These are phyloP conservation scores for Proterorhinus semilunaris DNA, from an alignment of 2,113 vertebrate genomes.

Conservation along the genomic window DNA sequence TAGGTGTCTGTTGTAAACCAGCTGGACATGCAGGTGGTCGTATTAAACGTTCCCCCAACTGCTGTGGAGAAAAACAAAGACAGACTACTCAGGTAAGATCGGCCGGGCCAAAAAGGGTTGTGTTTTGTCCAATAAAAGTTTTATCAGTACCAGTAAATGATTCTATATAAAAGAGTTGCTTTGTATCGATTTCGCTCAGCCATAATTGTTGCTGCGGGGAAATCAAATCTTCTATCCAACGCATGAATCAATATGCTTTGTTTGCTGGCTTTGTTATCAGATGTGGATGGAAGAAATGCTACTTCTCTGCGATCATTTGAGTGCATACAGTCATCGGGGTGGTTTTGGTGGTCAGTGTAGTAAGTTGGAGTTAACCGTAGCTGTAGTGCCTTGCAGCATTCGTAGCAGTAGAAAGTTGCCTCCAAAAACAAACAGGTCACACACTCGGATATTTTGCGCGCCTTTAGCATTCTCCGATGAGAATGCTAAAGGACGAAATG, in stretches of 20 bases:
- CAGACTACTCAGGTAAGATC: constrained; percentile 86
- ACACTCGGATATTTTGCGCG: too few relatives aligned
- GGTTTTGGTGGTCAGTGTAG: too few relatives aligned
- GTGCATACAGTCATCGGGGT: too few relatives aligned
- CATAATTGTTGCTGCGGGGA: constrained; percentile 23
- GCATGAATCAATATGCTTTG: background rate
- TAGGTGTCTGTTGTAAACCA: constrained; percentile 98
- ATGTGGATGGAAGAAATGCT: background rate
- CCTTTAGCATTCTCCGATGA: too few relatives aligned
- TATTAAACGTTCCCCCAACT: constrained; percentile 94
- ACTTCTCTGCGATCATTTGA: background rate
- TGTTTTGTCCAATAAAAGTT: background rate
- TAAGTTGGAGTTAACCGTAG: too few relatives aligned
- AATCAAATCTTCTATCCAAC: background rate
- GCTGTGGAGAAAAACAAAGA: constrained; percentile 95
- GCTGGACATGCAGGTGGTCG: constrained; percentile 98
- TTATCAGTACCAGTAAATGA: background rate
- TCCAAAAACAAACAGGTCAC: too few relatives aligned
- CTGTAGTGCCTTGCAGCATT: too few relatives aligned
- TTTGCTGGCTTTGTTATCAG: background rate
- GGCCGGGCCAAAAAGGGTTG: background rate
- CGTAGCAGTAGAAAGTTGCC: too few relatives aligned
- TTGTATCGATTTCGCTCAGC: constrained; percentile 17
- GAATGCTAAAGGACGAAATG: too few relatives aligned
- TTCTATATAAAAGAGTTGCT: background rate